Percentiles rank a stretch among this genome's conserved stretches.
Conservation (phyloP, 2,888 invertebrate genomes). For the Phaonia tiefii region DNA sequence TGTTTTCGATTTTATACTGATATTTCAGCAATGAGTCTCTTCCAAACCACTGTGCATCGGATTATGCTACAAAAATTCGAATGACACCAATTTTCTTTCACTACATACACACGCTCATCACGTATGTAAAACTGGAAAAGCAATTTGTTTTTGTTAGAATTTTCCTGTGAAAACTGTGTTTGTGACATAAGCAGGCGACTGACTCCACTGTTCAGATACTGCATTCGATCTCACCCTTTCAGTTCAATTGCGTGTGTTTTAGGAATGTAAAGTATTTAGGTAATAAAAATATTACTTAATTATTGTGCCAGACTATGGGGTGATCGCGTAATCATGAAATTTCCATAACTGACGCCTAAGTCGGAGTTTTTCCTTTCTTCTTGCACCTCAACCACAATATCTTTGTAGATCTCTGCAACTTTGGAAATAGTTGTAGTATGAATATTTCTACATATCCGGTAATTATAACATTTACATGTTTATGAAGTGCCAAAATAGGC, state of each 20-base stretch:
- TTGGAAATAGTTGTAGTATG: constrained; percentile 7
- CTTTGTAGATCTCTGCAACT: too few relatives aligned
- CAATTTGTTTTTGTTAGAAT: constrained; percentile 46
- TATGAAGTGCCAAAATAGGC: constrained; percentile 74
- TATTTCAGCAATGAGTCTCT: not conserved
- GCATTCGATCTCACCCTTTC: constrained; percentile 10
- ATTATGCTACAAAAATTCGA: constrained; percentile 41
- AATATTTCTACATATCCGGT: constrained; percentile 69
- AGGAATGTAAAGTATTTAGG: not conserved
- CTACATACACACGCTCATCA: not conserved
- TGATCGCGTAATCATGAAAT: constrained; percentile 59
- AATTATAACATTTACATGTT: constrained; percentile 70
- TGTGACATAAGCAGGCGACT: constrained; percentile 56
- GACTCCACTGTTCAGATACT: not conserved
- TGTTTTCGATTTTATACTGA: too few relatives aligned
- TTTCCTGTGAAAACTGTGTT: constrained; percentile 4
- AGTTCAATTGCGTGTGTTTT: not conserved
- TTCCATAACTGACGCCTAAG: constrained; percentile 61
- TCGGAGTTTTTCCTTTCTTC: constrained; percentile 48
- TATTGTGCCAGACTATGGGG: constrained; percentile 76
- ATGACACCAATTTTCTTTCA: constrained; percentile 46
- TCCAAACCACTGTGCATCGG: not conserved
- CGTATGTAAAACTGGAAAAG: not conserved
- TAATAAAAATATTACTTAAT: constrained; percentile 73
- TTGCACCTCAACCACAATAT: too few relatives aligned